Evolutionary conservation across 2,888 invertebrate genomes (phyloP).

Genomic region (Pseudoips prasinana): DNA sequence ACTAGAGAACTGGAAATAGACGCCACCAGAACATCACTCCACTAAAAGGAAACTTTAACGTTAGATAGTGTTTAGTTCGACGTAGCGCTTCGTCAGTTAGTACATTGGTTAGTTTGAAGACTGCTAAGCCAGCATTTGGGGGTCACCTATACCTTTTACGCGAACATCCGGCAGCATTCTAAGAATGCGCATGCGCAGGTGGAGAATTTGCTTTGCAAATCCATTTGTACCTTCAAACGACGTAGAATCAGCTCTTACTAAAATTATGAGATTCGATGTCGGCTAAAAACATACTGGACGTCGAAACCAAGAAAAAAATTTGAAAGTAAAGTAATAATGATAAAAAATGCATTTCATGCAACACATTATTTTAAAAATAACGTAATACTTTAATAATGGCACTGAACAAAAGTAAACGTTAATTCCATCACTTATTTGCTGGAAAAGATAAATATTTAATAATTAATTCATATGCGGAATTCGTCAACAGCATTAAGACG

Average conservation of each 20-base stretch:
- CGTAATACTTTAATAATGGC: slow-evolving; percentile 77
- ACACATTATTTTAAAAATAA: slow-evolving; percentile 76
- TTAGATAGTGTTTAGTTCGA: slow-evolving; percentile 1
- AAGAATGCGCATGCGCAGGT: slow-evolving; percentile 50
- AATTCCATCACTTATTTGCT: slow-evolving; percentile 51
- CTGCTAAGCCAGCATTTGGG: slow-evolving; percentile 10
- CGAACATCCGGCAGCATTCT: slow-evolving; percentile 38
- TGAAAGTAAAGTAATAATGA: slow-evolving; percentile 39
- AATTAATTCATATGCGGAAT: slow-evolving; percentile 46
- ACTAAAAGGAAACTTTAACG: slow-evolving; percentile 19
- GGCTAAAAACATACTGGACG: slow-evolving; percentile 36
- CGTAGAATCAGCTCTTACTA: slow-evolving; percentile 47
- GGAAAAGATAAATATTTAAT: slow-evolving; percentile 48
- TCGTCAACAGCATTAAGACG: slow-evolving; percentile 58
- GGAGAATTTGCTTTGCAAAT: slow-evolving; percentile 69
- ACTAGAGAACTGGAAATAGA: too few relatives aligned
- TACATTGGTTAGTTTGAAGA: slow-evolving; percentile 2
- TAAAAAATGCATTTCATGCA: slow-evolving; percentile 76
- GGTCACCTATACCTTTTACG: slow-evolving; percentile 10
- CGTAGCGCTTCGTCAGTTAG: too few relatives aligned
- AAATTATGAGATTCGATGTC: slow-evolving; percentile 72
- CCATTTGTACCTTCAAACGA: slow-evolving; percentile 46
- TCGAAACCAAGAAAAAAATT: slow-evolving; percentile 45
- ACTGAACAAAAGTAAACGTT: slow-evolving; percentile 68
- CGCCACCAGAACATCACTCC: too few relatives aligned